Conservation (phyloP, 2,113 vertebrate genomes). For the Corythaeola cristata region DNA sequence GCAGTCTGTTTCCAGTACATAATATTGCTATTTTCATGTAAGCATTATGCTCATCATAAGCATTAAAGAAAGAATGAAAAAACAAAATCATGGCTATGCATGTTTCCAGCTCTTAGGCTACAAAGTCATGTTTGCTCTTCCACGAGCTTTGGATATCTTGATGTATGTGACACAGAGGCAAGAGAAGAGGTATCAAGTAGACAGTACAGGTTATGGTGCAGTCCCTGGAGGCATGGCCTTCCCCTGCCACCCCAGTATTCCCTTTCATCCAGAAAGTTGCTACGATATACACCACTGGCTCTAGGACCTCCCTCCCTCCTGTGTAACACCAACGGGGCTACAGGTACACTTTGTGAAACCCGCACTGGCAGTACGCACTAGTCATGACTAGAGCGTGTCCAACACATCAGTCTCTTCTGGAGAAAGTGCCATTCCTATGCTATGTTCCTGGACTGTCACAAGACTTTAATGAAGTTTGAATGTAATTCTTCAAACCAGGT, state of each 20-base stretch:
- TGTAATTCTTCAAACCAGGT: background rate
- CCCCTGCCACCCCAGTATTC: fast-evolving
- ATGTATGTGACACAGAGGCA: background rate
- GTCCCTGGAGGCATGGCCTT: background rate
- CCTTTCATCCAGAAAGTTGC: background rate
- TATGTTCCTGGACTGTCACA: background rate
- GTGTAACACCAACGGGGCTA: fast-evolving
- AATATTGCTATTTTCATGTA: background rate
- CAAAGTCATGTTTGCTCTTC: background rate
- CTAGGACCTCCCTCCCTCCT: background rate
- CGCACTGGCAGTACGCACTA: fast-evolving
- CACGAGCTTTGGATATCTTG: background rate
- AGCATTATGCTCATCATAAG: background rate
- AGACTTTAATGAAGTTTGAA: background rate
- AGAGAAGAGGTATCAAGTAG: background rate
- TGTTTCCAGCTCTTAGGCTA: background rate
- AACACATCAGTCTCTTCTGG: background rate
- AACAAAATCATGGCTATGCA: background rate
- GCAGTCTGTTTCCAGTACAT: background rate
- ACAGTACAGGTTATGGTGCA: too few species aligned
- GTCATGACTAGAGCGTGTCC: fast-evolving
- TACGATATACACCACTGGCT: fast-evolving
- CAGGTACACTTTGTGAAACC: background rate
- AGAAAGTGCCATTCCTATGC: background rate
- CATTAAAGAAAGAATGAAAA: background rate